These are phyloP conservation scores for Mixornis gularis DNA, from an alignment of 2,113 vertebrate genomes.

Conservation along the genomic window DNA sequence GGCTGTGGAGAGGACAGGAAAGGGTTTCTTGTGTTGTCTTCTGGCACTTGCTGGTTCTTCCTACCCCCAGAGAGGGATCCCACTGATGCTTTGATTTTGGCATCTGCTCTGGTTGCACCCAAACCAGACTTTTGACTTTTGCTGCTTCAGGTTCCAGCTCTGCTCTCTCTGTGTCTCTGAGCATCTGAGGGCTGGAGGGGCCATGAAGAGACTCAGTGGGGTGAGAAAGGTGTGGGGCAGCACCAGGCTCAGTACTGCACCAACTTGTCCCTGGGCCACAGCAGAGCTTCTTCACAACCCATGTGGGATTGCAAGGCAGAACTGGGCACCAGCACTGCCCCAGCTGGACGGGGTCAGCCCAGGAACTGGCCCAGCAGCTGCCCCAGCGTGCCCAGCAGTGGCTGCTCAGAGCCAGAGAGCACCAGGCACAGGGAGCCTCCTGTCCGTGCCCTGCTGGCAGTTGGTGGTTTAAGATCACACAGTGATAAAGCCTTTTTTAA, in stretches of 20 bases:
- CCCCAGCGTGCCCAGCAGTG: neutral
- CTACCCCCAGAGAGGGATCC: neutral
- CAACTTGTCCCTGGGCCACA: neutral
- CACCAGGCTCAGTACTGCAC: neutral
- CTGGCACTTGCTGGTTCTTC: neutral
- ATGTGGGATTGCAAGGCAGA: fast-evolving
- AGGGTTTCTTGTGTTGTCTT: neutral
- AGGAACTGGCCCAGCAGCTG: neutral
- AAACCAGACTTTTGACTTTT: neutral
- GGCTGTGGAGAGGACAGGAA: neutral
- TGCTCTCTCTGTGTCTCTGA: neutral
- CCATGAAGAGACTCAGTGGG: fast-evolving
- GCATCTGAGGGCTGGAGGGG: neutral
- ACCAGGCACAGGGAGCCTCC: neutral
- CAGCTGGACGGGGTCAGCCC: neutral
- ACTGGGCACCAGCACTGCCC: neutral
- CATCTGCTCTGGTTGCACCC: neutral
- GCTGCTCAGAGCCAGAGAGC: neutral
- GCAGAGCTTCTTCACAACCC: fast-evolving
- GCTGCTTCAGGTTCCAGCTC: neutral
- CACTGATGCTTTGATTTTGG: neutral
- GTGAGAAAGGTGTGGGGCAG: neutral
- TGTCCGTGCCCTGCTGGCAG: neutral
- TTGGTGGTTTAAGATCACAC: neutral
- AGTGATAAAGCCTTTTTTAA: neutral